phyloP scores from a whole-genome alignment of 2,888 invertebrate genomes.

The Sinopyrophorus schimmeli region DNA sequence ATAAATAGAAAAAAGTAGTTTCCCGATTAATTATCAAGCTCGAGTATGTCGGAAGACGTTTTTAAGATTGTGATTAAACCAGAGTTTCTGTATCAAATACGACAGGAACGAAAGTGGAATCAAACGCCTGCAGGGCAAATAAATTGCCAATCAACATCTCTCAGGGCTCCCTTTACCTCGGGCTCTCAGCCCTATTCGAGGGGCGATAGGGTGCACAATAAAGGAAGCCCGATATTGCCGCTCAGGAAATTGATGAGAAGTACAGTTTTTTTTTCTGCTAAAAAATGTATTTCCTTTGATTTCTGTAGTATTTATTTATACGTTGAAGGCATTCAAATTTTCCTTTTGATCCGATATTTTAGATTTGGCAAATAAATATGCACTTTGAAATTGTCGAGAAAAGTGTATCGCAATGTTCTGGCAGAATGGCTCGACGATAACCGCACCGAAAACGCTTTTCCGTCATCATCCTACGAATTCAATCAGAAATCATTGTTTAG shows the following conservation, averaged over 20 bases:
- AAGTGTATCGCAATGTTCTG: slow-evolving; percentile 2
- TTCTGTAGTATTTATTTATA: too few species aligned
- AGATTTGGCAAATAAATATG: too few species aligned
- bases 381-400: too few species aligned
- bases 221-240: slow-evolving; percentile 41
- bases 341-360: too few species aligned
- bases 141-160: slow-evolving; percentile 55
- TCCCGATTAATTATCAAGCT: too few species aligned
- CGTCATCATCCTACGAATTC: slow-evolving; percentile 35
- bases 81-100: slow-evolving; percentile 32
- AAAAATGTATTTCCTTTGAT: too few species aligned
- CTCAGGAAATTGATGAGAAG: slow-evolving; percentile 40
- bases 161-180: slow-evolving; percentile 43
- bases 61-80: slow-evolving; percentile 30
- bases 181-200: slow-evolving; percentile 28
- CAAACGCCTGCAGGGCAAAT: slow-evolving; percentile 53
- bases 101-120: slow-evolving; percentile 41
- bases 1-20: not conserved
- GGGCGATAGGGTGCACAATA: slow-evolving; percentile 37
- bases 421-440: slow-evolving; percentile 24
- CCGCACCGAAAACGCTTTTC: slow-evolving; percentile 17
- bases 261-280: slow-evolving; percentile 34
- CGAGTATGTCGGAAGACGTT: slow-evolving; percentile 11
- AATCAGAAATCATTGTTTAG: slow-evolving; percentile 41
- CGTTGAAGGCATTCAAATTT: too few species aligned